Evolutionary conservation across 2,113 vertebrate genomes (phyloP).

Genomic region (Nansenia antarctica): DNA sequence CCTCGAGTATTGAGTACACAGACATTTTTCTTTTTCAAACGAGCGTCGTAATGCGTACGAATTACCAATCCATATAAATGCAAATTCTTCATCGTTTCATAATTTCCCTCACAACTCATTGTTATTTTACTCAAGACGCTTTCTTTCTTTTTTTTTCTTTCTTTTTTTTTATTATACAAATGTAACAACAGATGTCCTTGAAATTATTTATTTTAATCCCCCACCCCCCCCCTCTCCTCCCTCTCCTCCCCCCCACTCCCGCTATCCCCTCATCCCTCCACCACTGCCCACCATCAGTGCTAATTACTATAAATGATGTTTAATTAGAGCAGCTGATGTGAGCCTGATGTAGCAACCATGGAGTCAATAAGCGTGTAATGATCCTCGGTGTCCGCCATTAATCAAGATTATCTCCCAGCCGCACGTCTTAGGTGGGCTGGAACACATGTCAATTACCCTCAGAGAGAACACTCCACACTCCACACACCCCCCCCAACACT

Average conservation of each 20-base stretch:
- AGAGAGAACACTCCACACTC: no score
- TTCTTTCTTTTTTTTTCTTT: not conserved
- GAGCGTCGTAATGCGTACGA: no score
- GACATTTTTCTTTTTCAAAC: no score
- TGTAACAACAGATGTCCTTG: conserved; percentile 12
- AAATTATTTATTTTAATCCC: not conserved
- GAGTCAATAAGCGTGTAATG: conserved; percentile 36
- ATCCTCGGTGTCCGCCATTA: conserved; percentile 28
- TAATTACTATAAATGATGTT: conserved; percentile 28
- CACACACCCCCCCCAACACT: no score
- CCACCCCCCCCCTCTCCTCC: not conserved
- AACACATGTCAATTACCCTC: conserved; percentile 5
- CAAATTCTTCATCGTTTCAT: no score
- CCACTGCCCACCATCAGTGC: not conserved
- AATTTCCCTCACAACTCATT: no score
- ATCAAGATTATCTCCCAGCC: conserved; percentile 27
- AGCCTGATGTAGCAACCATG: conserved; percentile 18
- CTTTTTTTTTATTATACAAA: not conserved
- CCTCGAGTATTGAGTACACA: no score
- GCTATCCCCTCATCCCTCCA: no score
- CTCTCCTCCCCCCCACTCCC: not conserved
- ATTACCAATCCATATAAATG: no score
- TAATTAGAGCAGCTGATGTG: conserved; percentile 22
- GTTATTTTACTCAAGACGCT: not conserved
- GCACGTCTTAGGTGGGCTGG: not conserved